Conservation (phyloP, 1,140 invertebrate genomes). For the Solen grandis region DNA sequence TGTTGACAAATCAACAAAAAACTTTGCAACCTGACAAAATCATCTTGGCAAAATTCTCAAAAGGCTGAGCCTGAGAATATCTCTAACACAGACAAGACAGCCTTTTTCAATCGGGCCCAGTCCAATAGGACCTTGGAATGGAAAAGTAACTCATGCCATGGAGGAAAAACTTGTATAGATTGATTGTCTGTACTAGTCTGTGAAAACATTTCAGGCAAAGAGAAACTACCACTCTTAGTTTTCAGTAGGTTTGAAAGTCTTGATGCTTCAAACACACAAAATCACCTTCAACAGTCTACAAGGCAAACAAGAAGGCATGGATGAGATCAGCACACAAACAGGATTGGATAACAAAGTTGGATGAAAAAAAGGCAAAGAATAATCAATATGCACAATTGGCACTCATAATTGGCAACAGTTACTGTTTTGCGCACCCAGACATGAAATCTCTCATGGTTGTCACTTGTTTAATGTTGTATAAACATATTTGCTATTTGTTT, state of each 20-base stretch:
- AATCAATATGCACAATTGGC: slow-evolving; percentile 42
- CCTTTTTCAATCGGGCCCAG: slow-evolving; percentile 46
- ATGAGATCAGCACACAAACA: too few relatives aligned
- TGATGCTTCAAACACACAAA: slow-evolving; percentile 82
- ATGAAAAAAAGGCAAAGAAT: slow-evolving; percentile 45
- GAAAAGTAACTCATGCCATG: slow-evolving; percentile 45
- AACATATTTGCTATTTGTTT: too few relatives aligned
- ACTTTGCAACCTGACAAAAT: too few relatives aligned
- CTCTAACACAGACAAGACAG: slow-evolving; percentile 61
- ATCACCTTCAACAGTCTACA: slow-evolving; percentile 20
- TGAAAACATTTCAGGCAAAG: slow-evolving; percentile 79
- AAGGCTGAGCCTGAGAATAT: slow-evolving; percentile 35
- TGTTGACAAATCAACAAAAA: too few relatives aligned
- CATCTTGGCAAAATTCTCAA: slow-evolving; percentile 3
- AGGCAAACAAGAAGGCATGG: slow-evolving; percentile 77
- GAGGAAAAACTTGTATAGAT: slow-evolving; percentile 80
- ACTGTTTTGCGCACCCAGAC: slow-evolving; percentile 55
- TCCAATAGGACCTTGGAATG: slow-evolving; percentile 53
- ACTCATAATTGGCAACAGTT: slow-evolving; percentile 59
- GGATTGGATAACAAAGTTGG: slow-evolving; percentile 57
- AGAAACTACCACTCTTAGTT: slow-evolving; percentile 81
- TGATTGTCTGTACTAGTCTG: slow-evolving; percentile 80
- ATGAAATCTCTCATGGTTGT: slow-evolving; percentile 51
- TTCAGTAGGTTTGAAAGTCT: slow-evolving; percentile 82
- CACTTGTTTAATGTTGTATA: too few relatives aligned